Conservation (phyloP, 2,888 invertebrate species). For the Lepetodrilus schrolli region DNA sequence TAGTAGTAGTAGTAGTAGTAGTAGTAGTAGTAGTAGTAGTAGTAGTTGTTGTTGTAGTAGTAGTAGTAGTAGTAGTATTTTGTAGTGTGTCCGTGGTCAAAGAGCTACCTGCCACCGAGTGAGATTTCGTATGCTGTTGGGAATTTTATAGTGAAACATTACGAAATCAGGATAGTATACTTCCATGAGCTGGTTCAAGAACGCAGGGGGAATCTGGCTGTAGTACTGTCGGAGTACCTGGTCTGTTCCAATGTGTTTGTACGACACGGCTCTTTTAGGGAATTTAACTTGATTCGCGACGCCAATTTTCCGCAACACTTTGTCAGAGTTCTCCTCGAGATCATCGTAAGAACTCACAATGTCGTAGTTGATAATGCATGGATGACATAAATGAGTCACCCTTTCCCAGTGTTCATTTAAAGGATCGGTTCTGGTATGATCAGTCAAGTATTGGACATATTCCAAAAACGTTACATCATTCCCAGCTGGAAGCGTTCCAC, state of each 20-base stretch:
- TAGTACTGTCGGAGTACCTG: slow-evolving; percentile 84
- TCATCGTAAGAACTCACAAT: slow-evolving; percentile 93
- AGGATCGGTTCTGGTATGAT: slow-evolving; percentile 61
- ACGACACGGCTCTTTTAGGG: slow-evolving; percentile 69
- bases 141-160: slow-evolving; percentile 78
- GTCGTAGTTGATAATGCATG: slow-evolving; percentile 90
- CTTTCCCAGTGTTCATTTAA: slow-evolving; percentile 93
- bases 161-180: slow-evolving; percentile 87
- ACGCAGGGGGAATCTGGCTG: slow-evolving; percentile 81
- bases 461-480: slow-evolving; percentile 90
- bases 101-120: neutral
- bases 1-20: neutral
- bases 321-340: slow-evolving; percentile 85
- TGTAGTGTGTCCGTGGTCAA: no score
- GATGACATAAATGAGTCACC: slow-evolving; percentile 87
- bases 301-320: slow-evolving; percentile 53
- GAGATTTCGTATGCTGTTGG: neutral
- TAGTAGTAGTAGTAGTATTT: no score
- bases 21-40: neutral
- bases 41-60: neutral
- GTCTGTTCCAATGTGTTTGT: slow-evolving; percentile 81
- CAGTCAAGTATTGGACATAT: slow-evolving; percentile 87
- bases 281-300: slow-evolving; percentile 55
- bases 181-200: slow-evolving; percentile 51
- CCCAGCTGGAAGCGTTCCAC: slow-evolving; percentile 77